Percentiles rank a stretch among this genome's conserved stretches.
Evolutionary conservation across 2,888 invertebrate species (phyloP).

Genomic region (Volucella inanis): DNA sequence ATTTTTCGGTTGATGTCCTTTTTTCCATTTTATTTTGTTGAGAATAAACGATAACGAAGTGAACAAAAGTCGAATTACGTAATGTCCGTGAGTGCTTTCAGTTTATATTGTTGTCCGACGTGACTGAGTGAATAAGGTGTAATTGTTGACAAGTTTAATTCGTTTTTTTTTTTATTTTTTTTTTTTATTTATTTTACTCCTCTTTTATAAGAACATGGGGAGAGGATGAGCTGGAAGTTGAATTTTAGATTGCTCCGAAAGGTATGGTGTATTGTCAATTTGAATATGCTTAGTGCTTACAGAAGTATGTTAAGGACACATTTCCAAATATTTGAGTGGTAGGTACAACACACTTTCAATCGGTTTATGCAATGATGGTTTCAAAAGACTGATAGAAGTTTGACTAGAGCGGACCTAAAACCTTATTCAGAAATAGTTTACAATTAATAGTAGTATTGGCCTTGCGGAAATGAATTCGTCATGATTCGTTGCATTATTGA

Average conservation of each 20-base stretch:
- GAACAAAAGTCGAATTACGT: conserved; percentile 39
- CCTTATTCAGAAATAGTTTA: too few relatives aligned
- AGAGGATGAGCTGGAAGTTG: not conserved
- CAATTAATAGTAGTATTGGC: too few relatives aligned
- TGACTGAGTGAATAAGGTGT: conserved; percentile 50
- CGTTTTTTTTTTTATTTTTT: conserved; percentile 19
- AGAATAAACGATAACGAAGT: not conserved
- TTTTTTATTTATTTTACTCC: conserved; percentile 22
- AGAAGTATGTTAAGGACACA: too few relatives aligned
- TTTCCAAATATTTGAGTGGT: too few relatives aligned
- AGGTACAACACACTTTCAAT: too few relatives aligned
- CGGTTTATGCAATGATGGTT: too few relatives aligned
- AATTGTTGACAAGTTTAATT: conserved; percentile 57
- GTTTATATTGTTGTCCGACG: conserved; percentile 53
- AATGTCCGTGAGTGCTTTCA: conserved; percentile 48
- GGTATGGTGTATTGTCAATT: too few relatives aligned
- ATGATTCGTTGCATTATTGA: too few relatives aligned
- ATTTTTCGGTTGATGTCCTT: conserved; percentile 24
- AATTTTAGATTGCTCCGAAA: conserved; percentile 3
- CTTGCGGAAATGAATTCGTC: too few relatives aligned
- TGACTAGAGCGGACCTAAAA: too few relatives aligned
- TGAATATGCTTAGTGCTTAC: too few relatives aligned
- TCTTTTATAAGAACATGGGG: not conserved
- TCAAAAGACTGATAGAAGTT: too few relatives aligned
- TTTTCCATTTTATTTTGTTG: not conserved